A percentile compares a stretch with the other conserved stretches of the same genome.
phyloP scores from a whole-genome alignment of 2,113 vertebrate species.

The Ptychochromis oligacanthus region DNA sequence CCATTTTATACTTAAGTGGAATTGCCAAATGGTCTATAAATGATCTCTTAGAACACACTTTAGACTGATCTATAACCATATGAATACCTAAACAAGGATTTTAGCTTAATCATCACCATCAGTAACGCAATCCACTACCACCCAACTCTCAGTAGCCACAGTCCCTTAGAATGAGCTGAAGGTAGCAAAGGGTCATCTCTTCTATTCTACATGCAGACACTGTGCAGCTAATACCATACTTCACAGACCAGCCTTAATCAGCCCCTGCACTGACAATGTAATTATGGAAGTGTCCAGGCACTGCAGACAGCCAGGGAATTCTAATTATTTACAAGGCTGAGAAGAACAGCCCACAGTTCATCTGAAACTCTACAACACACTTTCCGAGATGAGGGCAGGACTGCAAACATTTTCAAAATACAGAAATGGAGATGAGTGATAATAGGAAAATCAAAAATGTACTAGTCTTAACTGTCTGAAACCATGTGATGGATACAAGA shows the following conservation, averaged over 20 bases:
- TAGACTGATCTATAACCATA: background rate
- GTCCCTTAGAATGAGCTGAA: slow-evolving; percentile 13
- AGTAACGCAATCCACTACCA: background rate
- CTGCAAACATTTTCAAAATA: slow-evolving; percentile 16
- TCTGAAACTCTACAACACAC: slow-evolving; percentile 11
- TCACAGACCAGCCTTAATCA: slow-evolving; percentile 77
- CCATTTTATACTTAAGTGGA: background rate
- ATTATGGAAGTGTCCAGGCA: slow-evolving; percentile 80
- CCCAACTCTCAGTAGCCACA: background rate
- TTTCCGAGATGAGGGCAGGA: background rate
- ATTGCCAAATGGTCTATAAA: background rate
- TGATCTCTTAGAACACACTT: background rate
- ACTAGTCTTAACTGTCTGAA: too few species aligned
- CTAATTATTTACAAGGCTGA: slow-evolving; percentile 75
- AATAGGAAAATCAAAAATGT: background rate
- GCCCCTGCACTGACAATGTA: slow-evolving; percentile 78
- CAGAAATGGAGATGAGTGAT: slow-evolving; percentile 1
- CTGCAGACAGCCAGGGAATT: slow-evolving; percentile 70
- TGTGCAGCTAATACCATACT: slow-evolving; percentile 69
- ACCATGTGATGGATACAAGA: too few species aligned
- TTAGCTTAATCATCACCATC: background rate
- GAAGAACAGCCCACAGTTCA: slow-evolving; percentile 46
- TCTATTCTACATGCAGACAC: slow-evolving; percentile 68
- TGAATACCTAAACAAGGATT: background rate
- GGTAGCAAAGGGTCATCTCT: slow-evolving; percentile 50